Percentiles rank a stretch among this genome's conserved stretches.
Evolutionary conservation across 2,113 vertebrate species (phyloP).

Genomic region (Eptesicus fuscus): DNA sequence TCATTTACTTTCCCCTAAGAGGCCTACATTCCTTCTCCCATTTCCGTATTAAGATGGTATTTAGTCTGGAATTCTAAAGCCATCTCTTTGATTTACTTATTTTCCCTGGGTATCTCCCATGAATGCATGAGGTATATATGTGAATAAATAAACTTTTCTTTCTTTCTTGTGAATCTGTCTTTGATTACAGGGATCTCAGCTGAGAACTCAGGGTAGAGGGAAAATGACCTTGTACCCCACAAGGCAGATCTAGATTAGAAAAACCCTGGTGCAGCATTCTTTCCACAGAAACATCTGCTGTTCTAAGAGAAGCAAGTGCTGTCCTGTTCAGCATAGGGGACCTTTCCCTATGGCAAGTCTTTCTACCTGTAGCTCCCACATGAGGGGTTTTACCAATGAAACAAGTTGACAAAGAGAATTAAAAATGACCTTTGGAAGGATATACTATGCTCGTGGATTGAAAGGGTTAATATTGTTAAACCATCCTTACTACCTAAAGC

Average conservation of each 20-base stretch:
- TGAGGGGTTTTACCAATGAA: neutral
- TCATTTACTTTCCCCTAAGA: neutral
- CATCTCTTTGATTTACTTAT: neutral
- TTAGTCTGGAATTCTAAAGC: constrained; percentile 12
- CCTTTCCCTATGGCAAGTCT: neutral
- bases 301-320: neutral
- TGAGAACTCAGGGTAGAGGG: neutral
- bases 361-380: neutral
- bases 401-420: neutral
- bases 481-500: neutral
- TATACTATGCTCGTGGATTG: neutral
- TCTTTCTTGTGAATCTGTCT: neutral
- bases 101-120: neutral
- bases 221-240: neutral
- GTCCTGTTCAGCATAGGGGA: neutral
- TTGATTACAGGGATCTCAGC: neutral
- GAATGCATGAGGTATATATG: neutral
- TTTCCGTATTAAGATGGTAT: neutral
- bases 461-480: neutral
- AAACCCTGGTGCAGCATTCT: neutral
- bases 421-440: neutral
- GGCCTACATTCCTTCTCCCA: neutral
- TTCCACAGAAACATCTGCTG: neutral
- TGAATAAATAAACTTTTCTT: neutral
- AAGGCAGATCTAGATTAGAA: neutral